Conservation (phyloP, 2,113 vertebrate genomes). For the Crotalus horridus region DNA sequence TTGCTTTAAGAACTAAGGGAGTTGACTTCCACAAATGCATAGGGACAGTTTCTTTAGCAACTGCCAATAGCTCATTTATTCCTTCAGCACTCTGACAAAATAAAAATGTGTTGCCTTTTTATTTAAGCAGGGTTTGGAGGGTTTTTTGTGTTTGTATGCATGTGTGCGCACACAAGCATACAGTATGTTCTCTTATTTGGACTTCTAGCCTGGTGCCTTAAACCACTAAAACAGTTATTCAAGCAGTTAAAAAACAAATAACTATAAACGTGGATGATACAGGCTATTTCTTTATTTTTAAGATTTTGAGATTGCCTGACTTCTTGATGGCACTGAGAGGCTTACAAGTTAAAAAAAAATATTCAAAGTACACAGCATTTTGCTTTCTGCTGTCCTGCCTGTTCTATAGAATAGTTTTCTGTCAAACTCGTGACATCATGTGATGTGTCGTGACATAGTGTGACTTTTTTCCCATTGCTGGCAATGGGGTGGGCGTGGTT, state of each 20-base stretch:
- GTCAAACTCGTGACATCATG: too few relatives aligned
- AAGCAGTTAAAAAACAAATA: background rate
- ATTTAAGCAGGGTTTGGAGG: background rate
- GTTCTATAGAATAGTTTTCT: background rate
- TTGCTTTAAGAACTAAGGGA: slow-evolving; percentile 88
- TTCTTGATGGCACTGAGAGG: background rate
- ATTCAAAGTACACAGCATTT: background rate
- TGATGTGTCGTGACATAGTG: too few relatives aligned
- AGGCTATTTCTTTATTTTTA: background rate
- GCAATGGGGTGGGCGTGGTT: too few relatives aligned
- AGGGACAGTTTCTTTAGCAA: slow-evolving; percentile 81
- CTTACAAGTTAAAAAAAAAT: too few relatives aligned
- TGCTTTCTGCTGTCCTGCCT: background rate
- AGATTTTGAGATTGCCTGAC: background rate
- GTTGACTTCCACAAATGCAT: slow-evolving; percentile 75
- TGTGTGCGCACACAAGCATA: background rate
- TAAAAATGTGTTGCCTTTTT: background rate
- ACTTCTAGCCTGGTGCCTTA: background rate
- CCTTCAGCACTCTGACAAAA: slow-evolving; percentile 75
- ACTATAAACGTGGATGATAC: background rate
- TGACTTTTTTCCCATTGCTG: too few relatives aligned
- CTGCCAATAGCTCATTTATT: slow-evolving; percentile 79
- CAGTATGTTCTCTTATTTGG: background rate
- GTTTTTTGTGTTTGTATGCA: too few relatives aligned
- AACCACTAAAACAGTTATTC: background rate